A percentile compares a stretch with the other conserved stretches of the same genome.
Evolutionary conservation across 2,888 invertebrate species (phyloP).

Genomic region (Philaethria dido): DNA sequence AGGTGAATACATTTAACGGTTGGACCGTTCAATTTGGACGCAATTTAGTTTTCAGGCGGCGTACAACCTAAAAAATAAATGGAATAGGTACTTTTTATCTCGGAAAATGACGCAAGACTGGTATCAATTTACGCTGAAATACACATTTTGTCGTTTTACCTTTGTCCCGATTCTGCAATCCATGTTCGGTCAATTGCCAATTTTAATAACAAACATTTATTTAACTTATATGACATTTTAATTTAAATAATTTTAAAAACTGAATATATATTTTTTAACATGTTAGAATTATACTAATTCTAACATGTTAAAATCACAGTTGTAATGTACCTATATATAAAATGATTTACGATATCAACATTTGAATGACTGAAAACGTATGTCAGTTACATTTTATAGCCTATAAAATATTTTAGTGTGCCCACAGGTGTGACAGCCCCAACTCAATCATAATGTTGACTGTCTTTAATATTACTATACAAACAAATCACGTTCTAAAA

Average conservation of each 20-base stretch:
- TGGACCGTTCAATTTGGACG: background rate
- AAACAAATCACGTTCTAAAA: no score
- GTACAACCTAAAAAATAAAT: background rate
- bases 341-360: slow-evolving; percentile 53
- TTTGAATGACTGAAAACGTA: slow-evolving; percentile 56
- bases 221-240: background rate
- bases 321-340: slow-evolving; percentile 16
- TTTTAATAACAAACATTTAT: background rate
- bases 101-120: background rate
- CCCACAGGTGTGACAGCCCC: slow-evolving; percentile 72
- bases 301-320: no score
- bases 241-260: slow-evolving; percentile 14
- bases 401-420: slow-evolving; percentile 70
- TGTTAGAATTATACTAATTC: no score
- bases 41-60: background rate
- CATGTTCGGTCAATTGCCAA: background rate
- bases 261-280: no score
- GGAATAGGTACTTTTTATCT: background rate
- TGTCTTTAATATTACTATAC: slow-evolving; percentile 52
- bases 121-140: background rate
- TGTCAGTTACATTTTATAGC: slow-evolving; percentile 60
- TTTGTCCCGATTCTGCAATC: background rate
- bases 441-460: slow-evolving; percentile 59
- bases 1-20: background rate
- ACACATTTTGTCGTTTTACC: background rate